phyloP scores from a whole-genome alignment of 2,113 vertebrate genomes.

The Crocuta crocuta region DNA sequence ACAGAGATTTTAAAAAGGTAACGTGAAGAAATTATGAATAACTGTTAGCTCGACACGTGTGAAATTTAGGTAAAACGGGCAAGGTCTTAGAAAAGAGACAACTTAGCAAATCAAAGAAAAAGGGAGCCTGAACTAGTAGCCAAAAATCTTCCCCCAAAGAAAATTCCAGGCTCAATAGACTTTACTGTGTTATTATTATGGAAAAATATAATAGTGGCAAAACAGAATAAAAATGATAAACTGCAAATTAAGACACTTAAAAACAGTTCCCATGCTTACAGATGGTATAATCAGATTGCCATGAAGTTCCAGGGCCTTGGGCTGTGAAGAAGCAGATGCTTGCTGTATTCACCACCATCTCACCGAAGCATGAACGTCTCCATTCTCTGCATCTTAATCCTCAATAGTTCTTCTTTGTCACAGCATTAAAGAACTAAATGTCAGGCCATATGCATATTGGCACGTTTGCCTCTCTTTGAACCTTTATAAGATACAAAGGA shows the following conservation, averaged over 20 bases:
- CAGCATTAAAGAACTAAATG: background rate
- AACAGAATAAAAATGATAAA: slow-evolving; percentile 49
- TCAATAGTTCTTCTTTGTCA: background rate
- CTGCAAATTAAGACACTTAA: slow-evolving; percentile 49
- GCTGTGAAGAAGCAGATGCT: slow-evolving; percentile 50
- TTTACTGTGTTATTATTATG: slow-evolving; percentile 16
- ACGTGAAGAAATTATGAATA: background rate
- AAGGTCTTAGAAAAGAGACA: background rate
- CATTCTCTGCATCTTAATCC: slow-evolving; percentile 4
- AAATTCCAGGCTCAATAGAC: background rate
- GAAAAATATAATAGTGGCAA: slow-evolving; percentile 27
- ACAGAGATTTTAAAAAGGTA: background rate
- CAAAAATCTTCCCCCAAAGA: background rate
- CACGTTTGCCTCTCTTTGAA: background rate
- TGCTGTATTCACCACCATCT: background rate
- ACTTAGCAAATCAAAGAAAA: background rate
- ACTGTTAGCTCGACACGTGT: background rate
- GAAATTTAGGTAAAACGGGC: background rate
- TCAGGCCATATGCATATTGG: background rate
- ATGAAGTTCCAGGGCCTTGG: background rate
- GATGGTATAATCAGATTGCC: slow-evolving; percentile 48
- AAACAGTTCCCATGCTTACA: background rate
- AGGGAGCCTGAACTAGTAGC: background rate
- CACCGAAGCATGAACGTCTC: background rate
- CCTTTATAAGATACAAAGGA: background rate